A percentile compares a stretch with the other conserved stretches of the same genome.
Evolutionary conservation across 1,140 invertebrate genomes (phyloP).

Genomic region (Amphibalanus amphitrite): DNA sequence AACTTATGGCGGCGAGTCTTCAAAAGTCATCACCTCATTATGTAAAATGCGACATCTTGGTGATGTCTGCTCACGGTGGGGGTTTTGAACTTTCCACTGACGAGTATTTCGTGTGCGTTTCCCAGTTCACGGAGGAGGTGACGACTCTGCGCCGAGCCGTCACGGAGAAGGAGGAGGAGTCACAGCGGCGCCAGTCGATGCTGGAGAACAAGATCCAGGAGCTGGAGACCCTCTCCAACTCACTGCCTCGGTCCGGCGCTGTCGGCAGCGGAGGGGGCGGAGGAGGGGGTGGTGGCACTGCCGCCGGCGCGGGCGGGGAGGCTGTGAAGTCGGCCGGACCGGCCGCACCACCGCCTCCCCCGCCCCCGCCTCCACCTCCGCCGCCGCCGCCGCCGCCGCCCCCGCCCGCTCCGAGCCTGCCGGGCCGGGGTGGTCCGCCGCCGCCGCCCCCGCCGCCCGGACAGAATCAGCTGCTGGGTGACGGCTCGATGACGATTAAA

Average conservation of each 20-base stretch:
- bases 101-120: too few relatives aligned
- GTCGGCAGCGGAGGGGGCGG: not conserved
- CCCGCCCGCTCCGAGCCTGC: conserved; percentile 20
- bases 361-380: conserved; percentile 34
- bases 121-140: conserved; percentile 45
- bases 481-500: conserved; percentile 74
- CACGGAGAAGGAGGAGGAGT: conserved; percentile 62
- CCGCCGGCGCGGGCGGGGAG: not conserved
- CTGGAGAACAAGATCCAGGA: conserved; percentile 79
- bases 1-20: too few relatives aligned
- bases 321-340: conserved; percentile 14
- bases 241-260: not conserved
- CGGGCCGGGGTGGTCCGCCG: conserved; percentile 17
- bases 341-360: conserved; percentile 25
- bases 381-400: conserved; percentile 26
- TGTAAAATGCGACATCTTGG: too few relatives aligned
- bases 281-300: not conserved
- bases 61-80: too few relatives aligned
- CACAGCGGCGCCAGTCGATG: conserved; percentile 45
- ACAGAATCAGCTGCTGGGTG: conserved; percentile 42
- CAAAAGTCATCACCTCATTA: too few relatives aligned
- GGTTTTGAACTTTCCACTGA: too few relatives aligned
- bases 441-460: conserved; percentile 58
- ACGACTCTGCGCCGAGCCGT: conserved; percentile 44
- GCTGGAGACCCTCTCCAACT: conserved; percentile 58